Conservation (phyloP, 2,113 vertebrate species). For the Heterochromis multidens region DNA sequence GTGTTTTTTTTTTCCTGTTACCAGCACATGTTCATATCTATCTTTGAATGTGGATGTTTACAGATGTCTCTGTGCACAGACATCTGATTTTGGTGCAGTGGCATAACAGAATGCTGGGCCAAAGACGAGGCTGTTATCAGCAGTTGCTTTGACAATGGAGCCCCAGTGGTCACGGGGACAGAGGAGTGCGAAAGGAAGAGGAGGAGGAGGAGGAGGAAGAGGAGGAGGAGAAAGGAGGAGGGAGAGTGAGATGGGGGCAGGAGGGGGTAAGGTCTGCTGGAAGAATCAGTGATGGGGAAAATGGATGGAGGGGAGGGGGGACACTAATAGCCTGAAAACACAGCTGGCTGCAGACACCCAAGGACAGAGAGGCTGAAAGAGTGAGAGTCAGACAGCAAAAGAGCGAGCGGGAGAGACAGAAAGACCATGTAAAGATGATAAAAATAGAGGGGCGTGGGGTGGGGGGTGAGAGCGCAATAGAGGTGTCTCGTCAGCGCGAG, state of each 20-base stretch:
- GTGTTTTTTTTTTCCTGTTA: background rate
- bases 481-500: conserved; percentile 43
- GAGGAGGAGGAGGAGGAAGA: background rate
- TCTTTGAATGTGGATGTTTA: background rate
- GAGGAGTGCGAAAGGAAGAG: conserved; percentile 28
- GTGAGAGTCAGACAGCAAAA: conserved; percentile 24
- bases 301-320: conserved; percentile 56
- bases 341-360: conserved; percentile 73
- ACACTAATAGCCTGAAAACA: conserved; percentile 68
- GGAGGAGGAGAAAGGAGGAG: conserved; percentile 11
- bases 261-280: conserved; percentile 56
- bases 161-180: conserved; percentile 62
- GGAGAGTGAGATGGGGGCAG: conserved; percentile 12
- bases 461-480: background rate
- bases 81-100: conserved; percentile 53
- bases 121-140: conserved; percentile 42
- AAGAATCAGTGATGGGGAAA: conserved; percentile 69
- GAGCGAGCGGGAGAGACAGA: background rate
- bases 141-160: conserved; percentile 59
- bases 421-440: conserved; percentile 41
- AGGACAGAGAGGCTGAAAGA: conserved; percentile 59
- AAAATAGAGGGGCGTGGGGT: conserved; percentile 52
- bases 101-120: conserved; percentile 35
- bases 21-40: background rate
- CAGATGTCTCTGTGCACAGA: background rate